phyloP scores from a whole-genome alignment of 2,888 invertebrate species.

The Scaptomyza flava region DNA sequence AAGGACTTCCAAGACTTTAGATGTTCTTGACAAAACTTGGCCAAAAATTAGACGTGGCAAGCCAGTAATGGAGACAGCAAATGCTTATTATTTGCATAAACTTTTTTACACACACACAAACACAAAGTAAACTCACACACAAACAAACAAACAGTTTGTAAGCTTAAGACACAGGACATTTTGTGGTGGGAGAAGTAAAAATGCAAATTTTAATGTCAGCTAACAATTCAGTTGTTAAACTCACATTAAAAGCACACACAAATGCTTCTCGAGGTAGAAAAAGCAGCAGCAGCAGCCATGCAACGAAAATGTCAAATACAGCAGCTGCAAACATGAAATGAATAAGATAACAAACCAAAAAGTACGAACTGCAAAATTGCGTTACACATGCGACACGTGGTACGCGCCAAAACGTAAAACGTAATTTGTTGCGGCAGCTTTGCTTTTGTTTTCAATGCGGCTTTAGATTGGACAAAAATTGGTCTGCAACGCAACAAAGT shows the following conservation, averaged over 20 bases:
- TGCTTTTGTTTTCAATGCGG: constrained; percentile 8
- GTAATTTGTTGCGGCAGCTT: constrained; percentile 31
- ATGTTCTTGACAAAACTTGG: constrained; percentile 38
- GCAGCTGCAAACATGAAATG: constrained; percentile 9
- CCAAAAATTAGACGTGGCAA: constrained; percentile 56
- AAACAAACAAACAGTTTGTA: constrained; percentile 2
- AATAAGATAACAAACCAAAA: constrained; percentile 5
- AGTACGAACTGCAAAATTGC: constrained; percentile 6
- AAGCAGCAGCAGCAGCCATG: constrained; percentile 1
- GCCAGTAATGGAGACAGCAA: constrained; percentile 73
- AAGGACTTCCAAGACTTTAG: constrained; percentile 20
- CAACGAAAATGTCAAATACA: constrained; percentile 25
- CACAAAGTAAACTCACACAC: constrained; percentile 16
- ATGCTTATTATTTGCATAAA: constrained; percentile 77
- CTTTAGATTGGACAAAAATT: constrained; percentile 16
- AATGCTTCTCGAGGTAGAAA: constrained; percentile 14
- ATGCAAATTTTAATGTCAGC: constrained; percentile 77
- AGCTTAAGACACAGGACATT: constrained; percentile 8
- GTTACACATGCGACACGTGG: constrained; percentile 44
- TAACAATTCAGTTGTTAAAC: constrained; percentile 75
- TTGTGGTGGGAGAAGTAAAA: constrained; percentile 33
- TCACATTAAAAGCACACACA: constrained; percentile 55
- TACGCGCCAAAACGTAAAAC: constrained; percentile 12
- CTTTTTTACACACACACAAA: constrained; percentile 34
- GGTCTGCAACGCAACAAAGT: background rate